phyloP scores from a whole-genome alignment of 2,888 invertebrate species.

The Rotaria magnacalcarata region DNA sequence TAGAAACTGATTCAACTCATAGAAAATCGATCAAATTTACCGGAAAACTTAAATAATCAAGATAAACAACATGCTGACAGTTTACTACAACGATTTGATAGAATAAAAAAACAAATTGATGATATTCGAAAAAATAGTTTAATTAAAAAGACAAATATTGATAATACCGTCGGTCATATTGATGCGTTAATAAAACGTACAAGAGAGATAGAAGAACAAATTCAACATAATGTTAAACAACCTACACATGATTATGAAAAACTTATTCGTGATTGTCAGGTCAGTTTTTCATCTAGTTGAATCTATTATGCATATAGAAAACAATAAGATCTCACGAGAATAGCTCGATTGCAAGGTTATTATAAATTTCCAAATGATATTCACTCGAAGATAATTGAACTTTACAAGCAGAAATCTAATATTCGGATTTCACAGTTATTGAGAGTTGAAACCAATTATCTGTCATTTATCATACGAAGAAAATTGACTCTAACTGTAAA shows the following conservation, averaged over 20 bases:
- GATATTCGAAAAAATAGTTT: not conserved
- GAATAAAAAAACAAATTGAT: not conserved
- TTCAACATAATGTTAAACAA: not conserved
- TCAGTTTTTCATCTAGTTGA: not conserved
- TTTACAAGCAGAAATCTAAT: no score
- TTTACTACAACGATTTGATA: not conserved
- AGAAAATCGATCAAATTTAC: not conserved
- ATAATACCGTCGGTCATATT: not conserved
- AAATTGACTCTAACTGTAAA: no score
- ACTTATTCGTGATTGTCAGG: not conserved
- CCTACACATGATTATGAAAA: not conserved
- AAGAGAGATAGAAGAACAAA: not conserved
- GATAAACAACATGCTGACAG: not conserved
- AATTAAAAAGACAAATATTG: not conserved
- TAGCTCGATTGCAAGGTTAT: no score
- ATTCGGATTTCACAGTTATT: no score
- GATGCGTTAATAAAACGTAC: not conserved
- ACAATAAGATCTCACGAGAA: no score
- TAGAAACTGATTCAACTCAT: not conserved
- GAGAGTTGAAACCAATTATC: no score
- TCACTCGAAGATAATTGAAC: no score
- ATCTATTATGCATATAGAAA: no score
- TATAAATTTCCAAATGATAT: no score
- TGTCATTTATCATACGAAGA: not conserved
- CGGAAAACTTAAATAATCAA: not conserved